Evolutionary conservation across 1,140 invertebrate species (phyloP).

Genomic region (Eurosta solidaginis): DNA sequence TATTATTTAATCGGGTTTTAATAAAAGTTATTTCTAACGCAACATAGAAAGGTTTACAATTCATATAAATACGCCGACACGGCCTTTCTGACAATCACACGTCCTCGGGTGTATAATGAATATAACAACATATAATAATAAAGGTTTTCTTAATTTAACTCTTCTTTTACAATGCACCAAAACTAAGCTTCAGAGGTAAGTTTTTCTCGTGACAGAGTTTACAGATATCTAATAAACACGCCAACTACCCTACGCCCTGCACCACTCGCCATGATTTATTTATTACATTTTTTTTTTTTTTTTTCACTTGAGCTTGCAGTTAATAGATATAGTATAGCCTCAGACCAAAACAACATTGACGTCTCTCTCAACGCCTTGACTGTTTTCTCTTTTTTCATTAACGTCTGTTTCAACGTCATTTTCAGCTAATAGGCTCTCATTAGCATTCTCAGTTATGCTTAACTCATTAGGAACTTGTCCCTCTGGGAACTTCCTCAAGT

Average conservation of each 20-base stretch:
- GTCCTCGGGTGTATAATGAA: background rate
- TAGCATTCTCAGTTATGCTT: too few species aligned
- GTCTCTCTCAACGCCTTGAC: constrained; percentile 2
- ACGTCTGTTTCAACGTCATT: constrained; percentile 14
- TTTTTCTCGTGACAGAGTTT: background rate
- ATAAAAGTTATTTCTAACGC: too few species aligned
- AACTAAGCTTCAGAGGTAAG: background rate
- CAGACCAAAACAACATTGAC: background rate
- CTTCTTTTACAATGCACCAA: background rate
- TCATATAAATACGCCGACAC: too few species aligned
- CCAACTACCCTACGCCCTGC: background rate
- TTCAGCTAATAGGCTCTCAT: too few species aligned
- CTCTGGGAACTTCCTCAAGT: constrained; percentile 41
- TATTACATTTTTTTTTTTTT: background rate
- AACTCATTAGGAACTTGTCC: constrained; percentile 26
- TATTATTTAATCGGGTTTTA: too few species aligned
- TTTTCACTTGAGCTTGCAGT: background rate
- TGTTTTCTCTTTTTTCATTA: background rate
- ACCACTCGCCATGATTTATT: background rate
- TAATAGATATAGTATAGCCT: background rate
- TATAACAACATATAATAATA: too few species aligned
- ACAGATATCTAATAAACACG: background rate
- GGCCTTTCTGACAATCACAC: background rate
- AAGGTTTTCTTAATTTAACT: too few species aligned
- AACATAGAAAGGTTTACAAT: too few species aligned